Conservation (phyloP, 2,113 vertebrate species). For the western clawed frog (Xenopus tropicalis) region DNA sequence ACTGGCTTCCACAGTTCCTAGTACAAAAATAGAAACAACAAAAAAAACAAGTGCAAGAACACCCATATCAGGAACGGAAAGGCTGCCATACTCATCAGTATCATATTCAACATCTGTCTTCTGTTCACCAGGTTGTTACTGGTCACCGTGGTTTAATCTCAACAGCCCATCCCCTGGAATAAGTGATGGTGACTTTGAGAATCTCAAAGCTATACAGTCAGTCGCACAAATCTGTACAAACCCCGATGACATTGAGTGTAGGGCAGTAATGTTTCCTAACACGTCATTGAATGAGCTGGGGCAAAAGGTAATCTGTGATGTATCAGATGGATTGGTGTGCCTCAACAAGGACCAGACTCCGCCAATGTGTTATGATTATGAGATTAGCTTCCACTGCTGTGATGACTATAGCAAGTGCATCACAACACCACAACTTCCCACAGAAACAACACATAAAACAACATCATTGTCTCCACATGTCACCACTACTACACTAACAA, state of each 20-base stretch:
- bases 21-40: not conserved
- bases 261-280: conserved; percentile 21
- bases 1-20: too few relatives aligned
- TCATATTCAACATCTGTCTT: not conserved
- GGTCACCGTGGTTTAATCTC: not conserved
- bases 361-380: conserved; percentile 60
- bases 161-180: not conserved
- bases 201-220: not conserved
- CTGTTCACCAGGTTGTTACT: not conserved
- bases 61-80: not conserved
- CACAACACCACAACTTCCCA: not conserved
- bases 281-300: conserved; percentile 37
- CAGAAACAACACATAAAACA: not conserved
- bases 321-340: conserved; percentile 54
- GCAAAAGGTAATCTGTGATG: conserved; percentile 53
- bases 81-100: not conserved
- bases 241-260: conserved; percentile 13
- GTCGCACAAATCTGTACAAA: not conserved
- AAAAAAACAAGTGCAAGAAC: too few relatives aligned
- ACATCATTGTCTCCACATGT: too few relatives aligned
- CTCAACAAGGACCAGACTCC: conserved; percentile 56
- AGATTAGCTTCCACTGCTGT: conserved; percentile 58
- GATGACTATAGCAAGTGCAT: conserved; percentile 35
- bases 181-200: conserved; percentile 2
- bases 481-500: too few relatives aligned